These are phyloP conservation scores for Beris chalybata DNA, from an alignment of 2,888 invertebrate genomes.

Conservation along the genomic window DNA sequence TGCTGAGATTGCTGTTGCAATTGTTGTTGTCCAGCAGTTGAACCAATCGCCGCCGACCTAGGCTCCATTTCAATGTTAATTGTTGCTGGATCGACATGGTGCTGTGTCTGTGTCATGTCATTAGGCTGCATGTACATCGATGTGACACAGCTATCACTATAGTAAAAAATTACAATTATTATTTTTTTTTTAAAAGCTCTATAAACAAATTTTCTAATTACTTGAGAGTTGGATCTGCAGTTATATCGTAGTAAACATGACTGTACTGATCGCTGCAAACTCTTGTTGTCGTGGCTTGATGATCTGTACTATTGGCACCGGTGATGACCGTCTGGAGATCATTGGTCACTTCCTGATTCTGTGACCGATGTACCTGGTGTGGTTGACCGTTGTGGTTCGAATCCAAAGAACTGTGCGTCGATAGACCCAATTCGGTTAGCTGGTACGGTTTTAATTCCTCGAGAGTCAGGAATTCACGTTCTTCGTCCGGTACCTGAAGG, in stretches of 20 bases:
- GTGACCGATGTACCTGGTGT: conserved; percentile 7
- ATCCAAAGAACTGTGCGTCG: conserved; percentile 33
- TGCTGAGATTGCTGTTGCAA: conserved; percentile 11
- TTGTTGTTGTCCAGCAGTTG: conserved; percentile 20
- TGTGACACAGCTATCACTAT: conserved; percentile 28
- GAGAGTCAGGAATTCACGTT: conserved; percentile 53
- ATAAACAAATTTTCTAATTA: conserved; percentile 25
- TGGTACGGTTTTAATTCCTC: conserved; percentile 55
- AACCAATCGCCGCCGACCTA: conserved; percentile 4
- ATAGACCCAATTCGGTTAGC: conserved; percentile 39
- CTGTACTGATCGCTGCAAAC: conserved; percentile 16
- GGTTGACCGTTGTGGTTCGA: conserved; percentile 6
- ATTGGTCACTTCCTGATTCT: conserved; percentile 1
- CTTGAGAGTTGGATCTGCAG: conserved; percentile 40
- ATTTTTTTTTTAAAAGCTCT: no score
- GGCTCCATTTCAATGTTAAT: conserved; percentile 33
- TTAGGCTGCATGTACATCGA: conserved; percentile 37
- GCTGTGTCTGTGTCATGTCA: conserved; percentile 39
- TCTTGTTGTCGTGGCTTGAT: neutral
- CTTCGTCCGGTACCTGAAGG: conserved; percentile 52
- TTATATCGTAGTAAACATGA: conserved; percentile 42
- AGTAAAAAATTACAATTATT: neutral
- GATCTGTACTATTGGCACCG: neutral
- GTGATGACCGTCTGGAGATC: neutral
- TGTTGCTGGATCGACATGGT: conserved; percentile 36